phyloP scores from a whole-genome alignment of 2,113 vertebrate genomes.

The Eubucco bourcierii region DNA sequence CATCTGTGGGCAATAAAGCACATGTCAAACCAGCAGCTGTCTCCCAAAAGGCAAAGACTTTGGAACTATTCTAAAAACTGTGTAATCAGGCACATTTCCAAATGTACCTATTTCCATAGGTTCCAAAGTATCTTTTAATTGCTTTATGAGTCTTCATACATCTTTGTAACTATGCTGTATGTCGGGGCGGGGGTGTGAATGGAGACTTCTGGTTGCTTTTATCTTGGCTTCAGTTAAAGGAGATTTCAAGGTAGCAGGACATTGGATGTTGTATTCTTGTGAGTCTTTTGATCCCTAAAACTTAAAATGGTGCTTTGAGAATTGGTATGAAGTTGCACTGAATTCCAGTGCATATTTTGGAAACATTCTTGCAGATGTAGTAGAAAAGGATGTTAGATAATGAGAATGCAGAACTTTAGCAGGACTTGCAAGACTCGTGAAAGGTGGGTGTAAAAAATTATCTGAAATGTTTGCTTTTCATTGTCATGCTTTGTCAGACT shows the following conservation, averaged over 20 bases:
- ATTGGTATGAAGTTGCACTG: not conserved
- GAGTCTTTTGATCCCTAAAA: not conserved
- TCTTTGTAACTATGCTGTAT: not conserved
- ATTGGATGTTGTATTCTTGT: not conserved
- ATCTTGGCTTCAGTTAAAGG: not conserved
- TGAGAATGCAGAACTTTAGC: not conserved
- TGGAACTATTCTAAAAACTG: conserved; percentile 30
- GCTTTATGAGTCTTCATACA: not conserved
- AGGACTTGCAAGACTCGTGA: rapidly evolving
- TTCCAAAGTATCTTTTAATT: conserved; percentile 20
- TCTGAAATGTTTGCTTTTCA: not conserved
- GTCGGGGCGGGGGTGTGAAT: not conserved
- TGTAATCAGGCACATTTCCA: conserved; percentile 23
- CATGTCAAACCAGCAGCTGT: not conserved
- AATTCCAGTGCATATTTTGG: not conserved
- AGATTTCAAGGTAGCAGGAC: not conserved
- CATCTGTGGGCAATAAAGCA: conserved; percentile 23
- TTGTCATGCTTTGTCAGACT: not conserved
- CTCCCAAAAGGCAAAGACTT: conserved; percentile 45
- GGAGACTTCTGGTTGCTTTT: not conserved
- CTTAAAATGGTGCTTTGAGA: not conserved
- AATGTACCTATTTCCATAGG: too few species aligned
- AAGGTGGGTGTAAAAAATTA: not conserved
- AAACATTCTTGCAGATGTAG: not conserved
- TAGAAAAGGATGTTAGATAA: not conserved